Evolutionary conservation across 2,888 invertebrate genomes (phyloP).

Genomic region (Drosophila anomalata): DNA sequence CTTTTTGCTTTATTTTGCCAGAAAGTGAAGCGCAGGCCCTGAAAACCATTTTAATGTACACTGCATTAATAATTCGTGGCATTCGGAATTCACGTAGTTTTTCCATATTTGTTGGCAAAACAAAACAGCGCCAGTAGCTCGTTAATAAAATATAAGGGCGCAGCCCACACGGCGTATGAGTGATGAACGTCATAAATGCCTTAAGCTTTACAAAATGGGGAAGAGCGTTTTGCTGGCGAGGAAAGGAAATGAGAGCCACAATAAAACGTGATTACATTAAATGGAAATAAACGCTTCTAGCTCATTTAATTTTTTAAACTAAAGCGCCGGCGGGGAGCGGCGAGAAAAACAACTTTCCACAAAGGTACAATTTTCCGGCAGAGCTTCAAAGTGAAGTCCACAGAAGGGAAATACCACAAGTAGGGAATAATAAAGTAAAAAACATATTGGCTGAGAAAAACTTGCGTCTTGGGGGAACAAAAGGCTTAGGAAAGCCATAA

Average conservation of each 20-base stretch:
- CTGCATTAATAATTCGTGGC: not conserved
- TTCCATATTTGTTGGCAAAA: conserved; percentile 6
- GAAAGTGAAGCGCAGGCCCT: not conserved
- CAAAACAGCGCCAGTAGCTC: not conserved
- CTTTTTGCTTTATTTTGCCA: not conserved
- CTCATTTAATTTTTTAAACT: conserved; percentile 2
- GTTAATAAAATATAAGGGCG: conserved; percentile 2
- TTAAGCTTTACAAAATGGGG: conserved; percentile 1
- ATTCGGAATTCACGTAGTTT: not conserved
- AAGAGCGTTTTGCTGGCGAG: not conserved
- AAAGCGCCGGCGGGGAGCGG: not conserved
- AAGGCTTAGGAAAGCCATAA: conserved; percentile 14
- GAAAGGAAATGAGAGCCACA: not conserved
- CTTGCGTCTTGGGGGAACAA: not conserved
- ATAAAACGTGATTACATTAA: conserved; percentile 5
- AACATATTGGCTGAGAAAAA: not conserved
- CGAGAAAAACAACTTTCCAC: not conserved
- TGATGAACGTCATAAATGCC: conserved; percentile 1
- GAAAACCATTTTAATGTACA: not conserved
- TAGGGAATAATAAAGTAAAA: not conserved
- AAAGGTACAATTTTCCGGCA: not conserved
- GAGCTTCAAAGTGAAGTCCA: not conserved
- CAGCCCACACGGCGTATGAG: conserved; percentile 11
- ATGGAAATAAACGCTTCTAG: conserved; percentile 8
- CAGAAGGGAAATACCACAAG: not conserved